phyloP scores from a whole-genome alignment of 2,888 invertebrate genomes.

The Crossocerus cetratus region DNA sequence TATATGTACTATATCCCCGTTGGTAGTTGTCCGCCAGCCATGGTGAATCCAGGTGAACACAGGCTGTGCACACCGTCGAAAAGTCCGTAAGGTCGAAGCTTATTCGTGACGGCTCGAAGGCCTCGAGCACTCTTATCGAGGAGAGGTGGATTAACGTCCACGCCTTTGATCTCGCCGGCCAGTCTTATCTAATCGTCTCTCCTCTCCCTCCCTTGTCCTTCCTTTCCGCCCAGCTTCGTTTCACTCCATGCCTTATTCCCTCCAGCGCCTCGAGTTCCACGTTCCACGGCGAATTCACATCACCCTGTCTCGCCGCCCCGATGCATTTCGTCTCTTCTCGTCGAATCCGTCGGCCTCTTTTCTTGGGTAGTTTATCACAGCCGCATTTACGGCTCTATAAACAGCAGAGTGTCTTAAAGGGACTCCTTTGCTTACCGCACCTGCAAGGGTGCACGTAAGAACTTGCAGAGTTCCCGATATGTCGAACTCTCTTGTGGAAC shows the following conservation, averaged over 20 bases:
- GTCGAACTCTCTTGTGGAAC: too few species aligned
- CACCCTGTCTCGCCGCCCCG: slow-evolving; percentile 8
- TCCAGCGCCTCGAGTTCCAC: slow-evolving; percentile 34
- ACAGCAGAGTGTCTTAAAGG: too few species aligned
- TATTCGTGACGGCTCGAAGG: slow-evolving; percentile 67
- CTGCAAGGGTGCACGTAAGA: too few species aligned
- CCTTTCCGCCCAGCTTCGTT: slow-evolving; percentile 44
- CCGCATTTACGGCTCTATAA: too few species aligned
- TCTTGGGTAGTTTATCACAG: too few species aligned
- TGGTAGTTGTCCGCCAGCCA: slow-evolving; percentile 46
- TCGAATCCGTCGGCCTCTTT: too few species aligned
- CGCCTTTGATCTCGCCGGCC: slow-evolving; percentile 75
- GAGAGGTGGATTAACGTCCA: slow-evolving; percentile 76
- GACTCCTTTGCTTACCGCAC: too few species aligned
- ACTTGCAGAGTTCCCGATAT: too few species aligned
- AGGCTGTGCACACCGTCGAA: slow-evolving; percentile 49
- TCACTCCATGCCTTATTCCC: slow-evolving; percentile 37
- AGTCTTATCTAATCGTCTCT: slow-evolving; percentile 75
- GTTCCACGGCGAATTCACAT: slow-evolving; percentile 50
- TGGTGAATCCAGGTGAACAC: slow-evolving; percentile 46
- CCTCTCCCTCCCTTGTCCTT: slow-evolving; percentile 58
- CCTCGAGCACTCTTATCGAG: slow-evolving; percentile 72
- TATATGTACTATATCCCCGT: neutral
- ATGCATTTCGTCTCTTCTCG: too few species aligned
- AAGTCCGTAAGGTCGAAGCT: slow-evolving; percentile 61